phyloP scores from a whole-genome alignment of 2,888 invertebrate genomes.

The Epicampocera succincta region DNA sequence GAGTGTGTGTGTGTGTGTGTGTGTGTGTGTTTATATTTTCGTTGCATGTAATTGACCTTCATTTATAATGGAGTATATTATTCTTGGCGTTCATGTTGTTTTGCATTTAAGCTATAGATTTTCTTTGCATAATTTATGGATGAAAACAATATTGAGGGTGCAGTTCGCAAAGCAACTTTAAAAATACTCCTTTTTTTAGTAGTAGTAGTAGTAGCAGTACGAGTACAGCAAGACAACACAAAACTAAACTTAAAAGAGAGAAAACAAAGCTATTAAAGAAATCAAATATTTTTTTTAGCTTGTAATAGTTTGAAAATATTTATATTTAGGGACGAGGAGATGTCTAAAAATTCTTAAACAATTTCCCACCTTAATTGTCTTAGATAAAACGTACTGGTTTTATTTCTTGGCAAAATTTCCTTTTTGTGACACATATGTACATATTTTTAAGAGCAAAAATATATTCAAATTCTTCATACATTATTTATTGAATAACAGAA shows the following conservation, averaged over 20 bases:
- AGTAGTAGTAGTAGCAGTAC: too few relatives aligned
- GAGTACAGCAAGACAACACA: not conserved
- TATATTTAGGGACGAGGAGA: too few relatives aligned
- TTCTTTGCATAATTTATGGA: constrained; percentile 54
- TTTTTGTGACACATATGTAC: too few relatives aligned
- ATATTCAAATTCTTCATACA: too few relatives aligned
- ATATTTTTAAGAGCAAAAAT: too few relatives aligned
- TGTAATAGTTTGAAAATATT: not conserved
- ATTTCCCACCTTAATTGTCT: too few relatives aligned
- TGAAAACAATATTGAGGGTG: constrained; percentile 52
- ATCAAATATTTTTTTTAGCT: not conserved
- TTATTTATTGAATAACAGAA: not conserved
- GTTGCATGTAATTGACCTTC: constrained; percentile 68
- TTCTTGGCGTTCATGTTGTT: constrained; percentile 25
- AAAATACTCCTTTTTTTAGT: not conserved
- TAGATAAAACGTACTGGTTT: too few relatives aligned
- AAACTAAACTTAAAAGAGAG: not conserved
- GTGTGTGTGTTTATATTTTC: constrained; percentile 22
- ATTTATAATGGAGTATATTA: constrained; percentile 54
- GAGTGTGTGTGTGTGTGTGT: not conserved
- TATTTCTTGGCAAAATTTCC: too few relatives aligned
- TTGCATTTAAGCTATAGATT: constrained; percentile 54
- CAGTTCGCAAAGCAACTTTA: constrained; percentile 26
- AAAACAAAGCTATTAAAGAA: not conserved
- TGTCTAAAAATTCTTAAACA: too few relatives aligned